These are phyloP conservation scores for Pterocles burchelli DNA, from an alignment of 2,113 vertebrate genomes.

Conservation along the genomic window DNA sequence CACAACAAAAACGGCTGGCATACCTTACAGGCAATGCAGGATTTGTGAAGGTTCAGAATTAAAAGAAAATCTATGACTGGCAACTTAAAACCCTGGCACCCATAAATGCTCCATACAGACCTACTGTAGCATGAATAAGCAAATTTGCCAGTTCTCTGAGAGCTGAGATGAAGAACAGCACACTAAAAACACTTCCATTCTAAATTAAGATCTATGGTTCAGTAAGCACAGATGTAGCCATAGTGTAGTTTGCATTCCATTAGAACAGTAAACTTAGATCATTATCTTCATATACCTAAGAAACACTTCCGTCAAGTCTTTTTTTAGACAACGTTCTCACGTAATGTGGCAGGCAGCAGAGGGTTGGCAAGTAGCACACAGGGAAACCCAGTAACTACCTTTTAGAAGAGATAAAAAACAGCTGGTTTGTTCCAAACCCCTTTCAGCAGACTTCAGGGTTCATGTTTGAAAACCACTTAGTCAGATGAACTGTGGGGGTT, in stretches of 20 bases:
- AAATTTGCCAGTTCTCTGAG: conserved; percentile 37
- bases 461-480: background rate
- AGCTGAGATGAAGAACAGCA: background rate
- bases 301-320: background rate
- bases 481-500: background rate
- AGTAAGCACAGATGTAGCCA: background rate
- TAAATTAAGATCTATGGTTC: background rate
- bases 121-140: conserved; percentile 71
- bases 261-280: background rate
- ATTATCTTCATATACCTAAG: background rate
- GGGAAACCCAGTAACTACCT: background rate
- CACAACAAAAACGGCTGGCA: background rate
- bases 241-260: background rate
- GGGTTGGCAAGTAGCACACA: background rate
- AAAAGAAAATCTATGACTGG: background rate
- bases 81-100: background rate
- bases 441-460: background rate
- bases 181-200: background rate
- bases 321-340: background rate
- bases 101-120: conserved; percentile 1
- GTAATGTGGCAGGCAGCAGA: background rate
- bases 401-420: background rate
- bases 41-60: background rate
- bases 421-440: accelerated
- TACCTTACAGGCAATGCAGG: background rate